Evolutionary conservation across 2,888 invertebrate species (phyloP).

Genomic region (Amphimallon solstitiale): DNA sequence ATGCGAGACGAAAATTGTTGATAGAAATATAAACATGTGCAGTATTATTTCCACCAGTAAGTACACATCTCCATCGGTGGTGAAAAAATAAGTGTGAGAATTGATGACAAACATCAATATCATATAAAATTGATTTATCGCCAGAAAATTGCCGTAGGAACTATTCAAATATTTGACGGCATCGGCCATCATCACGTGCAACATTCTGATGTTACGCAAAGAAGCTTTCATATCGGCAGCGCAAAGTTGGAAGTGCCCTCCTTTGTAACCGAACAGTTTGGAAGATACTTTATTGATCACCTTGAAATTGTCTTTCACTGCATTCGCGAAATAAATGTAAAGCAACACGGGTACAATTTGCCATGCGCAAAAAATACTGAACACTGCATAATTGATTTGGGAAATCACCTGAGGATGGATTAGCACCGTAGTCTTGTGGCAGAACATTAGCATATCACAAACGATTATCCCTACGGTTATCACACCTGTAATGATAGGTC

Average conservation of each 20-base stretch:
- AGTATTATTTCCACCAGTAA: constrained; percentile 45
- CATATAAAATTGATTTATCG: constrained; percentile 48
- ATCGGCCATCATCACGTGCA: constrained; percentile 47
- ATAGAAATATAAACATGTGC: constrained; percentile 42
- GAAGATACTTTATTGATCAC: constrained; percentile 43
- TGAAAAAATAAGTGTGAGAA: constrained; percentile 44
- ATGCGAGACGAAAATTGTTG: constrained; percentile 44
- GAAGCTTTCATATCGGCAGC: not conserved
- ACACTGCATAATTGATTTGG: constrained; percentile 18
- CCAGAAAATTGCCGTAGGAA: constrained; percentile 48
- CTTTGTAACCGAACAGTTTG: not conserved
- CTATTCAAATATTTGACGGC: constrained; percentile 46
- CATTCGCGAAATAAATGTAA: constrained; percentile 47
- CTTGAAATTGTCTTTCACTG: constrained; percentile 42
- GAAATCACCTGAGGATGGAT: not conserved
- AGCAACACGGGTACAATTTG: constrained; percentile 46
- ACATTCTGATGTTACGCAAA: constrained; percentile 42
- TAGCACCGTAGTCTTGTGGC: too few relatives aligned
- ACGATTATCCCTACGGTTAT: not conserved
- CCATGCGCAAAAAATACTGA: constrained; percentile 48
- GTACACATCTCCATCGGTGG: constrained; percentile 33
- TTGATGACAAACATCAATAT: constrained; percentile 47
- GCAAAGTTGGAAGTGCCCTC: not conserved
- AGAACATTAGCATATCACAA: not conserved
- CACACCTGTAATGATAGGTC: constrained; percentile 7